Conservation (phyloP, 2,888 invertebrate genomes). For the Cephus pygmeus region DNA sequence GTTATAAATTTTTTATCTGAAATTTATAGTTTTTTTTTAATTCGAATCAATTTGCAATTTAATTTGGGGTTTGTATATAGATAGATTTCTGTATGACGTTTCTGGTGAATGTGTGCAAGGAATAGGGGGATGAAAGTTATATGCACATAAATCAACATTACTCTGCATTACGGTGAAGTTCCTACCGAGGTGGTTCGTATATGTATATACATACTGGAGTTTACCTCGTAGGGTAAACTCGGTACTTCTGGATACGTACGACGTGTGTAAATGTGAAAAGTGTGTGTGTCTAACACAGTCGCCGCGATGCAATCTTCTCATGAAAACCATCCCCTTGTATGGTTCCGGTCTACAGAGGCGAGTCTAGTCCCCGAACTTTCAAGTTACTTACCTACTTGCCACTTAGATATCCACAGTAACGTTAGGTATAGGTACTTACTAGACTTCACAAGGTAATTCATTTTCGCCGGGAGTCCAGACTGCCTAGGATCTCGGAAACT, state of each 20-base stretch:
- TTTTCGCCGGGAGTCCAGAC: not conserved
- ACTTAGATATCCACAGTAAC: slow-evolving; percentile 44
- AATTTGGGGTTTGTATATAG: not conserved
- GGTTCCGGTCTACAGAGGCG: slow-evolving; percentile 33
- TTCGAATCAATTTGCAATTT: not conserved
- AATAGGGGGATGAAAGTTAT: slow-evolving; percentile 45
- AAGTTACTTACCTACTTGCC: slow-evolving; percentile 60
- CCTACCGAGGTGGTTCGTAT: slow-evolving; percentile 36
- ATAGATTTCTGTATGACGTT: not conserved
- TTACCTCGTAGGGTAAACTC: slow-evolving; percentile 58
- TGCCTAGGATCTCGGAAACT: not conserved
- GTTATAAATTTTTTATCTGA: not conserved
- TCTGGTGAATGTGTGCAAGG: not conserved
- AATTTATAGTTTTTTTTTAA: not conserved
- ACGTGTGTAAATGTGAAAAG: not conserved
- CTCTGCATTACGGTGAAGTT: slow-evolving; percentile 64
- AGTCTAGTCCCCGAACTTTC: slow-evolving; percentile 48
- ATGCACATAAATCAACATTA: slow-evolving; percentile 63
- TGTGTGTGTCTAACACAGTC: not conserved
- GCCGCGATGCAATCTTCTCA: not conserved
- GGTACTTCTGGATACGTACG: slow-evolving; percentile 13
- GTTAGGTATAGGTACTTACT: not conserved
- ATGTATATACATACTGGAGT: slow-evolving; percentile 49
- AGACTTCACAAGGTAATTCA: not conserved
- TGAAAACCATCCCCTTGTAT: slow-evolving; percentile 14